A percentile compares a stretch with the other conserved stretches of the same genome.
Evolutionary conservation across 2,797 vertebrate genomes (phyloP).

Genomic region (Argyrosomus regius): DNA sequence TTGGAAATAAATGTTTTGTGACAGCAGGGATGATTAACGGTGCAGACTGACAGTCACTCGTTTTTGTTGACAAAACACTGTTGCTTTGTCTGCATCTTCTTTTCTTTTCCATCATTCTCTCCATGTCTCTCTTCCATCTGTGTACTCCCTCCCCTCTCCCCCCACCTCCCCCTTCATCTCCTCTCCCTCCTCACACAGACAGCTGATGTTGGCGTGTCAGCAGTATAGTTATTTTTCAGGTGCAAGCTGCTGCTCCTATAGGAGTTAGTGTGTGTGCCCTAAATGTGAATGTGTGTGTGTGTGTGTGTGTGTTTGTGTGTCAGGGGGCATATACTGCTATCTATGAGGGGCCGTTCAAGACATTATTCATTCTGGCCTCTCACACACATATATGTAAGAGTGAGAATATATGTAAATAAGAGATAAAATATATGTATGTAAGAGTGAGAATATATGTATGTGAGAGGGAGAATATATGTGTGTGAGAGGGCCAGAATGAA

Average conservation of each 20-base stretch:
- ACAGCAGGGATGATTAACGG: not conserved
- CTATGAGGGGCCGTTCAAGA: too few species aligned
- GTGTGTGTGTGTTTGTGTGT: constrained; percentile 24
- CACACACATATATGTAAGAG: too few species aligned
- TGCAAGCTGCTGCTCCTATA: constrained; percentile 60
- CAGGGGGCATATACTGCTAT: constrained; percentile 28
- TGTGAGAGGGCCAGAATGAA: too few species aligned
- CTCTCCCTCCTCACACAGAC: constrained; percentile 33
- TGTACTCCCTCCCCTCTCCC: not conserved
- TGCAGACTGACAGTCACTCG: constrained; percentile 7
- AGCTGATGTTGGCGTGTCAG: constrained; percentile 69
- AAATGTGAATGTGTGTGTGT: not conserved
- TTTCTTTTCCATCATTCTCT: constrained; percentile 25
- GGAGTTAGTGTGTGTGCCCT: constrained; percentile 6
- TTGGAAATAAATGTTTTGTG: not conserved
- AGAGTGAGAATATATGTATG: too few species aligned
- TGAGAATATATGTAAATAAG: too few species aligned
- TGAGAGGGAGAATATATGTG: too few species aligned
- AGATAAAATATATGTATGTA: too few species aligned
- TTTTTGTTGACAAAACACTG: constrained; percentile 31
- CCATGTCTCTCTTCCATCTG: constrained; percentile 20
- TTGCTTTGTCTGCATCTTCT: constrained; percentile 32
- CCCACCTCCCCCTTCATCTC: not conserved
- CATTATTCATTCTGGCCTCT: too few species aligned
- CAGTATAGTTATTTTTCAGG: constrained; percentile 68